Percentiles rank a stretch among this genome's conserved stretches.
These are phyloP conservation scores for Notamacropus eugenii DNA, from an alignment of 2,797 vertebrate species.

Conservation along the genomic window DNA sequence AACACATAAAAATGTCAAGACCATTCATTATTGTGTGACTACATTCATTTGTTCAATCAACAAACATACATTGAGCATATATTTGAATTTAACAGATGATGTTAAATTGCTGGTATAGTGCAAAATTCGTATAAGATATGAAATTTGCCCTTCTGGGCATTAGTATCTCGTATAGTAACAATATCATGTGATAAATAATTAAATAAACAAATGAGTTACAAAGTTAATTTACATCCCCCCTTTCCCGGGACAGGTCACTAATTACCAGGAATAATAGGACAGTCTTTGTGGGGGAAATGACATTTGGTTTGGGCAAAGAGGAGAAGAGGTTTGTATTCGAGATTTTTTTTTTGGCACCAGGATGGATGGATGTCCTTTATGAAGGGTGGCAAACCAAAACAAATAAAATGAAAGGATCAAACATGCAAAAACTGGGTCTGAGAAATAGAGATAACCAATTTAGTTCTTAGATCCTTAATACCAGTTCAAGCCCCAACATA, in stretches of 20 bases:
- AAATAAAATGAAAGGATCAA: no score
- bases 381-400: no score
- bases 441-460: no score
- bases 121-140: not conserved
- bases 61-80: not conserved
- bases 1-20: not conserved
- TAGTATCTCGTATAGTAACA: not conserved
- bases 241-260: not conserved
- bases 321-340: not conserved
- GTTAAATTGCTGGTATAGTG: not conserved
- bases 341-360: not conserved
- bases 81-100: not conserved
- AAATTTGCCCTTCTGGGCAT: not conserved
- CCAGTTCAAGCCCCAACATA: no score
- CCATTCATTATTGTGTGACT: not conserved
- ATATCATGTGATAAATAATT: not conserved
- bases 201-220: not conserved
- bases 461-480: no score
- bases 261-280: not conserved
- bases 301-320: not conserved
- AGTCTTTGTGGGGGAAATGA: not conserved
- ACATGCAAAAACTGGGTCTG: no score
- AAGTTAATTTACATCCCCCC: not conserved
- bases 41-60: not conserved
- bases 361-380: no score